phyloP scores from a whole-genome alignment of 2,797 vertebrate species.

The Atherinosoma microstoma region DNA sequence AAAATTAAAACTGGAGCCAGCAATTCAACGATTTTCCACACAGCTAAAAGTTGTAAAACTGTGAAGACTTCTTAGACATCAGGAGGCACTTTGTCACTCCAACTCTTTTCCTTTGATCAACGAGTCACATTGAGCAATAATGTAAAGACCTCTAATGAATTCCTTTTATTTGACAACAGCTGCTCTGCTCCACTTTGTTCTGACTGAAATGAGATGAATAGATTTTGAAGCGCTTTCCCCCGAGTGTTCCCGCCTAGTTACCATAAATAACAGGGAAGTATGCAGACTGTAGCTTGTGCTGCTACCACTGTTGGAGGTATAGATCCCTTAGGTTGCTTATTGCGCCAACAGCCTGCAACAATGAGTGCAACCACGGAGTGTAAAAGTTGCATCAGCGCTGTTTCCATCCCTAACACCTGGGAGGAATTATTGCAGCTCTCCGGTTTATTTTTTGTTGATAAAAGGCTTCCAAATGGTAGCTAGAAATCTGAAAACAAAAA shows the following conservation, averaged over 20 bases:
- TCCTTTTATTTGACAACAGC: slow-evolving; percentile 4
- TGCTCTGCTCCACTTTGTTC: neutral
- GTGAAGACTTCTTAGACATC: neutral
- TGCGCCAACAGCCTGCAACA: neutral
- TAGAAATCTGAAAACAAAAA: neutral
- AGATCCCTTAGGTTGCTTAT: neutral
- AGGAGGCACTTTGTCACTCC: neutral
- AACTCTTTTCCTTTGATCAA: slow-evolving; percentile 4
- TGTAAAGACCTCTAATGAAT: slow-evolving; percentile 2
- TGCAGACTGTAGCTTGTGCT: neutral
- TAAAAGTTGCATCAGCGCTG: slow-evolving; percentile 5
- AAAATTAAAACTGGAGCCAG: neutral
- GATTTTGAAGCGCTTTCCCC: neutral
- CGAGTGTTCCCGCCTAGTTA: neutral
- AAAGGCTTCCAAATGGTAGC: neutral
- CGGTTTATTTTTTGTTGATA: neutral
- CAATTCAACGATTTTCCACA: neutral
- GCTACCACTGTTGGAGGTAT: neutral
- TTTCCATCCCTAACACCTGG: neutral
- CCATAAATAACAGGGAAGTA: slow-evolving; percentile 4
- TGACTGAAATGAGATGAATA: neutral
- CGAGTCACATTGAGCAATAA: neutral
- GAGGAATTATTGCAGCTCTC: neutral
- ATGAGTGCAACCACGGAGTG: neutral
- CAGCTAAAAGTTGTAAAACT: neutral